Conservation (phyloP, 2,113 vertebrate species). For the Protobothrops mucrosquamatus region DNA sequence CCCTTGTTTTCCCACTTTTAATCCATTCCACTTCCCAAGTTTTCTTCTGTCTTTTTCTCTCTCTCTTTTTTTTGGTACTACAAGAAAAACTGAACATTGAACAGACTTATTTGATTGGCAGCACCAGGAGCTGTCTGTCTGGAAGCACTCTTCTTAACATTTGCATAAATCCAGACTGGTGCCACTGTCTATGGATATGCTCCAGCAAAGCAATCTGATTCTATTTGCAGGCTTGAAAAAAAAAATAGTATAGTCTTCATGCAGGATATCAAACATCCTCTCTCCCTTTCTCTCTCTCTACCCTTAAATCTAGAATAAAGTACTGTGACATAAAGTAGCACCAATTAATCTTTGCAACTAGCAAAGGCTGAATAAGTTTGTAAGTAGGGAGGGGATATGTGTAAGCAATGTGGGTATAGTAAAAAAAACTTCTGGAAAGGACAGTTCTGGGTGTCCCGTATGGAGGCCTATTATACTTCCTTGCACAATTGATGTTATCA, state of each 20-base stretch:
- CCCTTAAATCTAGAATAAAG: neutral
- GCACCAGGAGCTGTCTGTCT: neutral
- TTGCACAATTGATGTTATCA: neutral
- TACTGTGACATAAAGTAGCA: neutral
- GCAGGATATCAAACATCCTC: neutral
- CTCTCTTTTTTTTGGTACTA: neutral
- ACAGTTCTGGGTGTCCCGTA: neutral
- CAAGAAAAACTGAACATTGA: neutral
- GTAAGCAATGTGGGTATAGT: neutral
- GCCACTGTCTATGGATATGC: neutral
- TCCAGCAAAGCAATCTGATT: neutral
- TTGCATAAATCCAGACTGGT: constrained; percentile 16
- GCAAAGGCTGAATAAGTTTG: neutral
- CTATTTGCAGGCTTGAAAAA: neutral
- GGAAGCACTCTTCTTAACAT: constrained; percentile 3
- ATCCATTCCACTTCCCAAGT: neutral
- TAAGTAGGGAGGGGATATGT: neutral
- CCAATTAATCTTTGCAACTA: neutral
- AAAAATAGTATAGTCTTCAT: neutral
- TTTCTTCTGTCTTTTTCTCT: neutral
- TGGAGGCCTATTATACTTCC: neutral
- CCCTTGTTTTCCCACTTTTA: neutral
- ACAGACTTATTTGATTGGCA: neutral
- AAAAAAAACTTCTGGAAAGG: neutral
- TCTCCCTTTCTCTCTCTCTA: neutral